Base-by-base conservation (phyloP, 2,113 vertebrate species). In the Rostratula benghalensis region DNA sequence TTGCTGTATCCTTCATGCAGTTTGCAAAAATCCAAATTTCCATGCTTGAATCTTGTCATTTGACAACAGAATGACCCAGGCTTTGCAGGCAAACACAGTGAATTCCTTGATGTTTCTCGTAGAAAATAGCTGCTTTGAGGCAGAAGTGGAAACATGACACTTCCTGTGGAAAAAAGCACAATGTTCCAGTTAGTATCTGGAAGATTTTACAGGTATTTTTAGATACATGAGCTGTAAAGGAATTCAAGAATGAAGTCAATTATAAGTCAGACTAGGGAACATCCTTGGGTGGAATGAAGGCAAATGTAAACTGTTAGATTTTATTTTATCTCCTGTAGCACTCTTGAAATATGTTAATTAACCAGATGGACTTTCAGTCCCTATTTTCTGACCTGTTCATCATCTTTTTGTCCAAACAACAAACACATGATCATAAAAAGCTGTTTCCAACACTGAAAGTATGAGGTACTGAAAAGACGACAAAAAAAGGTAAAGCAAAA, bases 161-260 rank as follows among this genome's bases (percentile, higher is more conserved):
- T 86, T 88, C 68, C 88, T 83, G 43, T 48, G 13, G 30, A 35
- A 61, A 70, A 65, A 87, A 35, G 0, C 61, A 70, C 45, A 43
- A 24, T 46, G n/a, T 88, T 88, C 46, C 54, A 56, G 28, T 77
- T 65, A 64, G n/a, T 50, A 48, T 78, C n/a, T 37, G 37, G 43
- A 75, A 53, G 31, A 54, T 93, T 63, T 90, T 67, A 59, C 10
- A 86, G 50, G 43, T 61, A 60, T 81, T 78, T 90, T 83, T 89
- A 81, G 64, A 64, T 77, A 70, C 51, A 21, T 67, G 57, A 43
- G 23, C 41, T 80, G 88, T 80, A 88, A 93, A 63, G 64, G 11
- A 80, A 87, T 89, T 81, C 30, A 85, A n/a, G 54, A 93, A 77
- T 81, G 83, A 64, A 51, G 87, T 87, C 25, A 85, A 74, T 18